Conservation (phyloP, 2,113 vertebrate genomes). For the Nibea albiflora region DNA sequence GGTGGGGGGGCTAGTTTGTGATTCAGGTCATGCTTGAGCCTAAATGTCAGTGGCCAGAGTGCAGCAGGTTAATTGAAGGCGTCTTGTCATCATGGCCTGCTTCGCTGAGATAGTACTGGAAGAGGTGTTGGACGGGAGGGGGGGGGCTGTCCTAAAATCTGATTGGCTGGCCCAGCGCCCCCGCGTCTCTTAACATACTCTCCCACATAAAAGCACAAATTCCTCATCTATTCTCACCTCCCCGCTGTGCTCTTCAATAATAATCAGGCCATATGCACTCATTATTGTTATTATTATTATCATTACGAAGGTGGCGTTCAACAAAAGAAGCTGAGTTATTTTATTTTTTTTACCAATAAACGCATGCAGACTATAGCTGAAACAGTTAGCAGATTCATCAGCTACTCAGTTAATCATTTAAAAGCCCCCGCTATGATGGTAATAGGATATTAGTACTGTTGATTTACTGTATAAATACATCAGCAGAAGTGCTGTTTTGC, state of each 20-base stretch:
- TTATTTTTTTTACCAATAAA: not conserved
- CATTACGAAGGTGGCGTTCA: not conserved
- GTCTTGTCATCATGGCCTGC: constrained; percentile 50
- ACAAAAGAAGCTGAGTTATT: not conserved
- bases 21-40: constrained; percentile 63
- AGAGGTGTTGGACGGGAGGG: not conserved
- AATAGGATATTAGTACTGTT: too few species aligned
- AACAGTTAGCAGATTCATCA: not conserved
- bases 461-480: too few species aligned
- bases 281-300: constrained; percentile 18
- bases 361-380: not conserved
- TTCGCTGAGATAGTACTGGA: constrained; percentile 19
- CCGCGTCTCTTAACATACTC: not conserved
- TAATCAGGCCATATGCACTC: constrained; percentile 21
- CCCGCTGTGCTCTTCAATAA: not conserved
- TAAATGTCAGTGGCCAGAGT: constrained; percentile 70
- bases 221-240: constrained; percentile 12
- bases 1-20: constrained; percentile 36
- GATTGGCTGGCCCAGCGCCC: constrained; percentile 7
- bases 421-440: not conserved
- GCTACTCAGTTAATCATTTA: not conserved
- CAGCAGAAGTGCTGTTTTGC: too few species aligned
- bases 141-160: constrained; percentile 38
- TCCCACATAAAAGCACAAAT: not conserved
- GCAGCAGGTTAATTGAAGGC: constrained; percentile 72